Conservation (phyloP, 2,113 vertebrate species). For the Aegotheles bennettii region DNA sequence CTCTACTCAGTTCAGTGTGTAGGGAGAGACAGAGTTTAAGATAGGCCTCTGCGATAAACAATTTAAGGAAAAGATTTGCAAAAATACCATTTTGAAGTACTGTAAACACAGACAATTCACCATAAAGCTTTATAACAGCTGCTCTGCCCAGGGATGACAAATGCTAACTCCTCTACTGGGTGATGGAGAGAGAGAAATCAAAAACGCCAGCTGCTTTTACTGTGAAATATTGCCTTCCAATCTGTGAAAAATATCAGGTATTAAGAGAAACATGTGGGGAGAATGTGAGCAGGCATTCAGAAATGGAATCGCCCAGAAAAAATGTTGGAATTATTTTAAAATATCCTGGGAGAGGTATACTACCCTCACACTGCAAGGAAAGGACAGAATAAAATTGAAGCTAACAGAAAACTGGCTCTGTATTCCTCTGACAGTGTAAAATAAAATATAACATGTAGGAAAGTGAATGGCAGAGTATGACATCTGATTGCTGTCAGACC, state of each 20-base stretch:
- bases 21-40: neutral
- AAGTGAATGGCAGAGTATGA: neutral
- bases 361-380: neutral
- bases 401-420: neutral
- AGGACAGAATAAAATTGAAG: neutral
- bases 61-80: neutral
- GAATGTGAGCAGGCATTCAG: neutral
- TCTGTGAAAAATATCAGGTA: conserved; percentile 26
- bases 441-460: neutral
- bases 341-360: neutral
- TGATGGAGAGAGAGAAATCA: conserved; percentile 5
- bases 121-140: neutral
- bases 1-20: neutral
- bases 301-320: conserved; percentile 4
- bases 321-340: neutral
- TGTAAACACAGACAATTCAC: neutral
- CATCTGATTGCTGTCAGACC: neutral
- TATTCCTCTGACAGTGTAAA: neutral
- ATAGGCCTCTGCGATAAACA: neutral
- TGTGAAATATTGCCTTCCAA: neutral
- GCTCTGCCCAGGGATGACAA: neutral
- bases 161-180: neutral
- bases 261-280: neutral
- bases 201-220: conserved; percentile 6
- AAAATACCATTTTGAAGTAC: neutral